These are phyloP conservation scores for Sitodiplosis mosellana DNA, from an alignment of 1,140 invertebrate genomes.

Conservation along the genomic window DNA sequence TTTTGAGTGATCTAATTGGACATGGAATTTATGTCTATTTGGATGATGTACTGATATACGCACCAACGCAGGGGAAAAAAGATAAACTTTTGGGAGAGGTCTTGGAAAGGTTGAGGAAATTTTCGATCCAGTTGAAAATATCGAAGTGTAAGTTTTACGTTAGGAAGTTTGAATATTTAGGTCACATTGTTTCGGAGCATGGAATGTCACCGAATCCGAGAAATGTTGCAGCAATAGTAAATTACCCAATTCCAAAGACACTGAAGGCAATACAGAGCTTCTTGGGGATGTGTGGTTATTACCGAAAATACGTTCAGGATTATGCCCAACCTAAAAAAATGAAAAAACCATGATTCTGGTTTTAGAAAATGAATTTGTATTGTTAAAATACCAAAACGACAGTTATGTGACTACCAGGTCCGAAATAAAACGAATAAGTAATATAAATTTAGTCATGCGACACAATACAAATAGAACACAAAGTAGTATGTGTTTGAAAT, in stretches of 20 bases:
- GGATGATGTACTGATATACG: slow-evolving; percentile 14
- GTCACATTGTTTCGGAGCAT: slow-evolving; percentile 23
- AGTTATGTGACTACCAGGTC: no score
- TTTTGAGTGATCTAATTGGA: slow-evolving; percentile 7
- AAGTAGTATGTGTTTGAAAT: no score
- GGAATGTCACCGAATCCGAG: slow-evolving; percentile 22
- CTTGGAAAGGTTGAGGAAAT: slow-evolving; percentile 5
- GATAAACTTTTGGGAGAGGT: neutral
- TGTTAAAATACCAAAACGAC: no score
- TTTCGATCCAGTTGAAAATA: slow-evolving; percentile 26
- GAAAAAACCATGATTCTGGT: no score
- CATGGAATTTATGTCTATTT: slow-evolving; percentile 10
- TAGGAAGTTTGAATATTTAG: slow-evolving; percentile 25
- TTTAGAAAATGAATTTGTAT: no score
- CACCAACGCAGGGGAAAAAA: slow-evolving; percentile 14
- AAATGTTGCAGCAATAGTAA: slow-evolving; percentile 21
- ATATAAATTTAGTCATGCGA: no score
- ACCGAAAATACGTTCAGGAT: slow-evolving; percentile 15
- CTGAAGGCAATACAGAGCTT: slow-evolving; percentile 25
- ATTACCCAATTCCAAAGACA: slow-evolving; percentile 20
- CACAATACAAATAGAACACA: no score
- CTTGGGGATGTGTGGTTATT: slow-evolving; percentile 18
- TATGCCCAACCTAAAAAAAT: slow-evolving; percentile 14
- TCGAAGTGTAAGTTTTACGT: slow-evolving; percentile 28
- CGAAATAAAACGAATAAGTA: no score